Conservation (phyloP, 2,113 vertebrate species). For the Ranitomeya variabilis region DNA sequence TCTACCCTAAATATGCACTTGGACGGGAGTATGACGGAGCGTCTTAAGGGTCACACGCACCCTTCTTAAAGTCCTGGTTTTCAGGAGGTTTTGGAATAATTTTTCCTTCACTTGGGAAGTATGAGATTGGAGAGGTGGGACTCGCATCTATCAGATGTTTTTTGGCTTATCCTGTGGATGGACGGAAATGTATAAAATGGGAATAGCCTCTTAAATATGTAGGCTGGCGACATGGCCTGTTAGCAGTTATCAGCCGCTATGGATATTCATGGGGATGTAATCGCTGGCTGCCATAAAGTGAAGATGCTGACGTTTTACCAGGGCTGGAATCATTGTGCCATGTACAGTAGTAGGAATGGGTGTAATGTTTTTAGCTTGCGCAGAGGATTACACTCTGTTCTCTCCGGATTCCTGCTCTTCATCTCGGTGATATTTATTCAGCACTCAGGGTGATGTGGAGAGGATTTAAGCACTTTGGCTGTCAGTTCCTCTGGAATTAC, state of each 20-base stretch:
- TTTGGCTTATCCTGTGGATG: too few relatives aligned
- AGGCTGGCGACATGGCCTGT: not conserved
- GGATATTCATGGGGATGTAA: not conserved
- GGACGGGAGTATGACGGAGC: too few relatives aligned
- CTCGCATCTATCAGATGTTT: too few relatives aligned
- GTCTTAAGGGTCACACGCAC: too few relatives aligned
- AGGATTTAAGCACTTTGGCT: slow-evolving; percentile 39
- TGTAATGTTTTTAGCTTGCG: not conserved
- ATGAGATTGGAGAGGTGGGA: too few relatives aligned
- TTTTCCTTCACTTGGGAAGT: too few relatives aligned
- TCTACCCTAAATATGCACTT: too few relatives aligned
- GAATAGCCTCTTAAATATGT: too few relatives aligned
- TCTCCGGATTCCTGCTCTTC: not conserved
- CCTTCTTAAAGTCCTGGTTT: too few relatives aligned
- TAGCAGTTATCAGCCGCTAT: not conserved
- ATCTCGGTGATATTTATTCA: slow-evolving; percentile 24
- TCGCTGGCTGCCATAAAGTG: not conserved
- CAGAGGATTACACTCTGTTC: slow-evolving; percentile 2
- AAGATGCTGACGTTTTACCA: not conserved
- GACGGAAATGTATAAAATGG: too few relatives aligned
- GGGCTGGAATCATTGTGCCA: not conserved
- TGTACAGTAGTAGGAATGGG: not conserved
- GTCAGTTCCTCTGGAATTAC: slow-evolving; percentile 37
- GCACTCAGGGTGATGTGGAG: slow-evolving; percentile 24
- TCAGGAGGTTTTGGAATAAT: too few relatives aligned